Evolutionary conservation across 2,888 invertebrate species (phyloP), one percentile per base, ranked within the genome.

Genomic region (Tanypteryx hageni): DNA sequence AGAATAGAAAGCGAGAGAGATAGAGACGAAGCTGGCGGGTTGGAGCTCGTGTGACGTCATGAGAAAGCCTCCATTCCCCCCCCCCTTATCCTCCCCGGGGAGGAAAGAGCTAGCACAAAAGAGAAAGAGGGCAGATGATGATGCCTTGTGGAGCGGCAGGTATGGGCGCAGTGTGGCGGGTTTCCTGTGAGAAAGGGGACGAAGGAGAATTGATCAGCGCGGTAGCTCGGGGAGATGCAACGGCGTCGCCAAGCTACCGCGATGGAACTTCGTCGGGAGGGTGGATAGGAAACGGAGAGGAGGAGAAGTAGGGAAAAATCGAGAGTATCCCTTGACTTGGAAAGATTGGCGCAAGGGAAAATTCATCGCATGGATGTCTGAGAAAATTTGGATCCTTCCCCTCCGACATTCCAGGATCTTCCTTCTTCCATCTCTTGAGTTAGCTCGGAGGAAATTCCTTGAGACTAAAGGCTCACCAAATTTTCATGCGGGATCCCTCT

Each of bases 331-430:
- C 83, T 56, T 83, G 83, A 83, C 83, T 83, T 57, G 57, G 83
- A 83, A 83, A 83, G 83, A 83, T 83, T 83, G 83, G 83, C 57
- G 83, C 83, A 83, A 83, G 83, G 76, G 83, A 83, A 83, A 83
- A 56, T 83, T 83, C 83, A 83, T 83, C 83, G 83, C 83, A 83
- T 57, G 83, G 83, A 83, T 83, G 83, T 83, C 83, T 83, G 83
- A 83, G 83, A 83, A 83, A 83, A 83, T 83, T 83, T 83, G 83
- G 83, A 83, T 56, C 56, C 83, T 18, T 83, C 83, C 83, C 56
- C n/a, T 83, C 83, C 44, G 83, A 83, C 44, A 83, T 83, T 83
- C 83, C 83, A n/a, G 83, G 83, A 44, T 56, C 18, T 57, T 57
- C 83, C 18, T n/a, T 56, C 18, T 57, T 57, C 83, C 18, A 8